Percentiles rank a stretch among this genome's conserved stretches.
phyloP scores from a whole-genome alignment of 2,888 invertebrate species.

The Latrodectus elegans region DNA sequence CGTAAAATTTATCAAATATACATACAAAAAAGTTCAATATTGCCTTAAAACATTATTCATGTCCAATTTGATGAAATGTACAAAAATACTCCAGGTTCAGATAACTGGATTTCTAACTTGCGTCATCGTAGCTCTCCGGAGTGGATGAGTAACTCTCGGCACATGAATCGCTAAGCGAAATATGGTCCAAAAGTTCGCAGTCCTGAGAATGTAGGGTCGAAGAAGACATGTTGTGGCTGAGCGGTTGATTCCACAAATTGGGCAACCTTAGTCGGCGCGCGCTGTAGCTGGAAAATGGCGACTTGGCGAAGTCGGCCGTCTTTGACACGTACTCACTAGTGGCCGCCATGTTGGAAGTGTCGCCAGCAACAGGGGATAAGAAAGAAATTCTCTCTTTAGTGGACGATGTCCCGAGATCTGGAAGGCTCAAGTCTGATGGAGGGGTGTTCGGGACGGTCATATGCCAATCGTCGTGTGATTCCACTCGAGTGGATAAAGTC shows the following conservation, averaged over 20 bases:
- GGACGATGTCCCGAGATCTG: conserved; percentile 15
- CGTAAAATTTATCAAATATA: conserved; percentile 31
- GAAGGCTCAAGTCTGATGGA: conserved; percentile 38
- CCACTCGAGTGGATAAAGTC: neutral
- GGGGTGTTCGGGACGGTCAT: conserved; percentile 8
- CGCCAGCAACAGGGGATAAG: conserved; percentile 34
- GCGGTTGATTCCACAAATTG: conserved; percentile 59
- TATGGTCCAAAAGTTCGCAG: conserved; percentile 64
- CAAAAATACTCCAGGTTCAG: conserved; percentile 47
- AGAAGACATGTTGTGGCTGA: conserved; percentile 65
- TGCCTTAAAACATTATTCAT: neutral
- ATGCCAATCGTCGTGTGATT: neutral
- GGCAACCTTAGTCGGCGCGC: conserved; percentile 41
- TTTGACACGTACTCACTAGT: conserved; percentile 6
- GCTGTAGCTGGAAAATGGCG: conserved; percentile 45
- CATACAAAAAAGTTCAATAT: conserved; percentile 14
- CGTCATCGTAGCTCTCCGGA: conserved; percentile 64
- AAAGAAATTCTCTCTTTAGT: conserved; percentile 43
- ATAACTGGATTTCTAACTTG: conserved; percentile 36
- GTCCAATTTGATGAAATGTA: conserved; percentile 23
- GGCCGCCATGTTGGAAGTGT: conserved; percentile 9
- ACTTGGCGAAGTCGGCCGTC: conserved; percentile 21
- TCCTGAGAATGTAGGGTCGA: conserved; percentile 66
- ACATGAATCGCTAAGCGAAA: conserved; percentile 69
- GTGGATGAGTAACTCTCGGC: conserved; percentile 69